Base-by-base conservation (phyloP, 2,888 invertebrate genomes). In the Barypeithes pellucidus region DNA sequence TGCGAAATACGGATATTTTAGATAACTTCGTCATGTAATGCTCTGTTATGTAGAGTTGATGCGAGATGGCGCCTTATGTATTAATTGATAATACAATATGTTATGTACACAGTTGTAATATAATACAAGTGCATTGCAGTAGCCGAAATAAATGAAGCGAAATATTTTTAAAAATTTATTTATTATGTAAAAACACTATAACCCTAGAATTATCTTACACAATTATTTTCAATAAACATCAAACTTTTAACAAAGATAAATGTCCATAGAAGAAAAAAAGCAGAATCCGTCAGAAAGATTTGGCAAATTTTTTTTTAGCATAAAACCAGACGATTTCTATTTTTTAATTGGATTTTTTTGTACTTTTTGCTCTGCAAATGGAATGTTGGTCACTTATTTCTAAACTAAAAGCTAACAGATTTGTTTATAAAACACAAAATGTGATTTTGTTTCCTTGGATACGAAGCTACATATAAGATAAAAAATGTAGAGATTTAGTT, bases 281-380 rank as follows among this genome's bases (percentile, higher is more conserved):
- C 54, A 57, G 54, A 57, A 52, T 52, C 29, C 14, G 14, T 20
- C 45, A 29, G 7, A 29, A 29, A 29, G 24, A 29, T 5, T 29
- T 29, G 1, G 9, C 29, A 29, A 29, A 5, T 29, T 29, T 1
- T 7, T 29, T 29, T 29, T 29, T 5, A 29, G 29, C n/a, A n/a
- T n/a, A n/a, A n/a, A n/a, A 7, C 24, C 29, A 29, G 29, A 66
- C 54, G 66, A 66, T 66, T 66, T 52, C 66, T 52, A 52, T 36
- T 52, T 57, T 57, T 54, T 41, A 52, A 41, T 18, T 66, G 66
- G 66, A 66, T 66, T 66, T 33, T 47, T 66, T 66, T 54, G 54
- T 54, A 54, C 54, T 60, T 45, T 41, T 14, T 59, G 60, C 67
- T 67, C 67, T 67, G 67, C 20, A 57, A 20, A 59, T 39, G 11